These are phyloP conservation scores for Brachyistius frenatus DNA, from an alignment of 2,113 vertebrate species.

Conservation along the genomic window DNA sequence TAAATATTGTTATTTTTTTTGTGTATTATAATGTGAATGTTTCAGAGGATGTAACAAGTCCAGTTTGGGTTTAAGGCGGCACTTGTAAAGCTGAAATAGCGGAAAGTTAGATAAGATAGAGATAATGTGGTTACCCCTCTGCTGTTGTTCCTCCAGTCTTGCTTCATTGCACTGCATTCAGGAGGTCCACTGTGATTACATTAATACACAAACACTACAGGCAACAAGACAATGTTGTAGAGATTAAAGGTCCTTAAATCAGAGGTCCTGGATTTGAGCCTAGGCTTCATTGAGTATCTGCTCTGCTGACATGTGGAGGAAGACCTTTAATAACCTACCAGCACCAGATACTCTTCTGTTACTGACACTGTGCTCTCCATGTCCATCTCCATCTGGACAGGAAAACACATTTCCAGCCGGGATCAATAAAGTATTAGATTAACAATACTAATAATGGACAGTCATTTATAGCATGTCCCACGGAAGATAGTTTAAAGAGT, in stretches of 20 bases:
- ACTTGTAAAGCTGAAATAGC: not conserved
- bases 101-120: not conserved
- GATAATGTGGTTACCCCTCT: constrained; percentile 10
- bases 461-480: constrained; percentile 4
- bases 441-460: constrained; percentile 2
- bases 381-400: constrained; percentile 22
- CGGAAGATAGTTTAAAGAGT: constrained; percentile 14
- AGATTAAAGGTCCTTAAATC: not conserved
- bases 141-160: not conserved
- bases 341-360: constrained; percentile 13
- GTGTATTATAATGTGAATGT: not conserved
- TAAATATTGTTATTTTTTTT: constrained; percentile 2
- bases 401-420: constrained; percentile 27
- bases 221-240: not conserved
- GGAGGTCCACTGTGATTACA: constrained; percentile 7
- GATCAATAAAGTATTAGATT: constrained; percentile 50
- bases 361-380: constrained; percentile 14
- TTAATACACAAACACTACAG: constrained; percentile 17
- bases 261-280: not conserved
- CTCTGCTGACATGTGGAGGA: not conserved
- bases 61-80: constrained; percentile 3
- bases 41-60: not conserved
- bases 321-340: not conserved
- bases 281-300: not conserved
- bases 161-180: constrained; percentile 19